These are phyloP conservation scores for Sthenelais limicola DNA, from an alignment of 2,888 invertebrate species.

Conservation along the genomic window DNA sequence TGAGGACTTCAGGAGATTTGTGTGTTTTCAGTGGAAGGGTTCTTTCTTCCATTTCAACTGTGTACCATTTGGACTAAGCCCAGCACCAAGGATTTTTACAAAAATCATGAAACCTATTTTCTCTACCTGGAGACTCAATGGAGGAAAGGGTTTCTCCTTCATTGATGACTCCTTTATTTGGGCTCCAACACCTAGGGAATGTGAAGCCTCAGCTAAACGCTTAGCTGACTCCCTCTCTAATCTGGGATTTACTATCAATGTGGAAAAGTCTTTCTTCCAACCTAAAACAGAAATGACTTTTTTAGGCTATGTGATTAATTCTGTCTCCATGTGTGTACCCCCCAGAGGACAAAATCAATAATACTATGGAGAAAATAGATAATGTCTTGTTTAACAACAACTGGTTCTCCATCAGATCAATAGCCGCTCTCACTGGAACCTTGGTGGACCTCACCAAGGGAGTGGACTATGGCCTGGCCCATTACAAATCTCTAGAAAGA, in stretches of 20 bases:
- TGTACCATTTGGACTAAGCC: constrained; percentile 49
- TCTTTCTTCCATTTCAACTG: constrained; percentile 43
- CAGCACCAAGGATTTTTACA: constrained; percentile 50
- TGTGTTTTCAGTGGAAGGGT: constrained; percentile 49
- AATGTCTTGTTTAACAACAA: background rate
- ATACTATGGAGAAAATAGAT: background rate
- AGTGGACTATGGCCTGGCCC: constrained; percentile 9
- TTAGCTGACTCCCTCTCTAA: constrained; percentile 38
- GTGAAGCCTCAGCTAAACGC: constrained; percentile 7
- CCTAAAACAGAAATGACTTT: constrained; percentile 44
- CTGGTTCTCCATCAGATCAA: constrained; percentile 1
- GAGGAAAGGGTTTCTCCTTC: constrained; percentile 42
- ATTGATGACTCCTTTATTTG: constrained; percentile 51
- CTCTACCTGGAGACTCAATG: constrained; percentile 43
- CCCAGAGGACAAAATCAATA: constrained; percentile 24
- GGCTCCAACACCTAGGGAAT: constrained; percentile 27
- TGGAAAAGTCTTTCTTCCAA: constrained; percentile 42
- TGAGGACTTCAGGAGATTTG: constrained; percentile 37
- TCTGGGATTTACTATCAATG: constrained; percentile 45
- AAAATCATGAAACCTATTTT: constrained; percentile 52
- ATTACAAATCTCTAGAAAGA: constrained; percentile 20
- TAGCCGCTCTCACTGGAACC: constrained; percentile 18
- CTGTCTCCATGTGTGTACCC: constrained; percentile 42
- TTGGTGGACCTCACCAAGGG: constrained; percentile 12
- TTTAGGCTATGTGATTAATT: constrained; percentile 50